A percentile compares a stretch with the other conserved stretches of the same genome.
phyloP scores from a whole-genome alignment of 2,888 invertebrate species.

The Xylota segnis region DNA sequence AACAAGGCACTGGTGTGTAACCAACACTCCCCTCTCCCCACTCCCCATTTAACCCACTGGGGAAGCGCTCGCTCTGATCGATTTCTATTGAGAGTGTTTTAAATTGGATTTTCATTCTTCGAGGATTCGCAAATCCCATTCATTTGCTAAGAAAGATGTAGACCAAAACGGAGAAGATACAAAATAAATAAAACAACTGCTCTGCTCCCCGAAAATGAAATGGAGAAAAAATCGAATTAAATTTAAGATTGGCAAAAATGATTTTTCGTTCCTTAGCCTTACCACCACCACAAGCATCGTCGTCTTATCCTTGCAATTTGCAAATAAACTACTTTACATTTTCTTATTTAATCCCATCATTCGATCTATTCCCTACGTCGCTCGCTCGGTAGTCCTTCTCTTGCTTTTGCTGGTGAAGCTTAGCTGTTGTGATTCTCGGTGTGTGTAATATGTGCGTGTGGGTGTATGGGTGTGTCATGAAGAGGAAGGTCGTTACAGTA shows the following conservation, averaged over 20 bases:
- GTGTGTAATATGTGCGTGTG: constrained; percentile 44
- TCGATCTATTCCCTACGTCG: constrained; percentile 68
- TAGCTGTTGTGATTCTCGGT: constrained; percentile 37
- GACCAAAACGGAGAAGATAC: constrained; percentile 23
- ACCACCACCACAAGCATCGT: background rate
- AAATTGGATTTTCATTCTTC: constrained; percentile 68
- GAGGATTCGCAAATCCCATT: constrained; percentile 53
- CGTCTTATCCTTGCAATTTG: constrained; percentile 77
- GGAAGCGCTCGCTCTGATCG: constrained; percentile 43
- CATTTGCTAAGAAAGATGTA: constrained; percentile 46
- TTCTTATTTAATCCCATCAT: constrained; percentile 77
- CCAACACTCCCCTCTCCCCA: background rate
- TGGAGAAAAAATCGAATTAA: constrained; percentile 68
- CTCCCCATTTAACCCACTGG: constrained; percentile 24
- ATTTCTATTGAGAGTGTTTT: constrained; percentile 59
- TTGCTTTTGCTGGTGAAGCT: constrained; percentile 5
- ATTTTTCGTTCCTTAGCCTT: constrained; percentile 72
- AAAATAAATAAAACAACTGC: constrained; percentile 68
- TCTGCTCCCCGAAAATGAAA: constrained; percentile 17
- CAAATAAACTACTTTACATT: constrained; percentile 77
- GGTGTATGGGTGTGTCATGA: constrained; percentile 35
- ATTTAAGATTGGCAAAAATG: constrained; percentile 75
- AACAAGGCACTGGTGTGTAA: constrained; percentile 32
- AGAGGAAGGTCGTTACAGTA: constrained; percentile 69
- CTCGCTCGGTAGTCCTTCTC: constrained; percentile 1